Evolutionary conservation across 2,113 vertebrate species (phyloP).

Genomic region (Ondatra zibethicus): DNA sequence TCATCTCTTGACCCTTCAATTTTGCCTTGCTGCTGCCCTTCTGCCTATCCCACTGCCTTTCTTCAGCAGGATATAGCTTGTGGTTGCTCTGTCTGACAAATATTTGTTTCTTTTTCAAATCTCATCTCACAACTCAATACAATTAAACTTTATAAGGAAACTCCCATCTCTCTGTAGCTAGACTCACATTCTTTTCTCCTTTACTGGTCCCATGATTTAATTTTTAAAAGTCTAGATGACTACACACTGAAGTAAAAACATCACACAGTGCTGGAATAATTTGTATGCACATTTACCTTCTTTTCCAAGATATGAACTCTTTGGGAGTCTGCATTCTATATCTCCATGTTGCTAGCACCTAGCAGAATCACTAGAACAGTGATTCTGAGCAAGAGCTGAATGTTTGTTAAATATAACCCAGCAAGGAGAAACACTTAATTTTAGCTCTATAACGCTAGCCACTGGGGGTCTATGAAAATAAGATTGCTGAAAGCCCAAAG

Average conservation of each 20-base stretch:
- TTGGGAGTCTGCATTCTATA: not conserved
- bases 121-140: not conserved
- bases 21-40: not conserved
- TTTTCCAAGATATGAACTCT: not conserved
- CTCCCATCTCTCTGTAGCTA: not conserved
- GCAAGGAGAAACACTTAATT: not conserved
- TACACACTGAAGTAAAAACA: not conserved
- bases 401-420: not conserved
- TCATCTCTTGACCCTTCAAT: not conserved
- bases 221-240: not conserved
- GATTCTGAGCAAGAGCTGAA: not conserved
- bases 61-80: accelerated
- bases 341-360: not conserved
- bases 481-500: not conserved
- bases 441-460: not conserved
- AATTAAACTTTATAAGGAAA: not conserved
- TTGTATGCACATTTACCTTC: not conserved
- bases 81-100: not conserved
- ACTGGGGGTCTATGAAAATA: not conserved
- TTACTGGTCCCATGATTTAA: not conserved
- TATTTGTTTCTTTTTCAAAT: not conserved
- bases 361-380: not conserved
- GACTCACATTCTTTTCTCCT: not conserved
- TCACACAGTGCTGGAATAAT: not conserved
- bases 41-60: not conserved